Evolutionary conservation across 1,140 invertebrate species (phyloP), one percentile per base, ranked within the genome.

Genomic region (Drosophila quadrilineata): DNA sequence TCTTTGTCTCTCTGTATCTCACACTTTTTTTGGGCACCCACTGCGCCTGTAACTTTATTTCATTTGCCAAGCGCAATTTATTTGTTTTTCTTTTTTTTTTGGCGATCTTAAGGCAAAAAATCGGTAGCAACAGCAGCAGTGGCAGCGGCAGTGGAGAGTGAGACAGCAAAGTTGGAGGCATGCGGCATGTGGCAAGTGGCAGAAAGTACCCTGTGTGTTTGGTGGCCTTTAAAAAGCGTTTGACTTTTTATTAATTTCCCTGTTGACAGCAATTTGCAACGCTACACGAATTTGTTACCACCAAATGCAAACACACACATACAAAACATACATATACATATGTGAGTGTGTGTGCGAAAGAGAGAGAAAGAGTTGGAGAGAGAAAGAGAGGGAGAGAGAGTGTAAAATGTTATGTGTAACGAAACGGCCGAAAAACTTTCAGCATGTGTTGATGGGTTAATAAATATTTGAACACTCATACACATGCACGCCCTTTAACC

Each of bases 161-260:
- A 5, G 48, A 6, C 8, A 3, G 16, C 8, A 21, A 3, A 19
- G 16, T 6, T 17, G n/a, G n/a, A n/a, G n/a, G n/a, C n/a, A n/a
- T n/a, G n/a, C n/a, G n/a, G n/a, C n/a, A n/a, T n/a, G n/a, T n/a
- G n/a, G n/a, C n/a, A 31, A 26, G 21, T 26, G n/a, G 9, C 54
- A 12, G n/a, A n/a, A n/a, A 36, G 29, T 45, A 45, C 35, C 16
- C 28, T 16, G 29, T 36, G 49, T 33, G 36, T 24, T 33, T n/a
- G n/a, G 57, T 74, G 29, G 74, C 71, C 67, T 84, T 73, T 77
- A 77, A 82, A 76, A 85, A 71, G 64, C 52, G 70, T 73, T 84
- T 82, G 79, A 74, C 79, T 84, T 85, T 84, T 85, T 82, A 84
- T 84, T 84, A 84, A 84, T 84, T 84, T 84, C 77, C 77, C 77